A percentile compares a stretch with the other conserved stretches of the same genome.
These are phyloP conservation scores for Drosophila fulvimacula DNA, from an alignment of 2,888 invertebrate species.

Conservation along the genomic window DNA sequence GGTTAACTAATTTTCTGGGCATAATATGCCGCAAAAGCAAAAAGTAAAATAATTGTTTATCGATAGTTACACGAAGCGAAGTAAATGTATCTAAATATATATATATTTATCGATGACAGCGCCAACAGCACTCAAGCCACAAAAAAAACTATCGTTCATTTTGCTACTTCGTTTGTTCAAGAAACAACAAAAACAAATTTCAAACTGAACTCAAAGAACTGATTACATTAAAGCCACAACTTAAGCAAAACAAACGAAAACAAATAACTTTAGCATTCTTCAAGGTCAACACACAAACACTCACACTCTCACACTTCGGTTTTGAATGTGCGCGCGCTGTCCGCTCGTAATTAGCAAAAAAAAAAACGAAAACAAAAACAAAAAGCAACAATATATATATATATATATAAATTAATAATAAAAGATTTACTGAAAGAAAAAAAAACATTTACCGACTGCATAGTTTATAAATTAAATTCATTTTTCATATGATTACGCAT, in stretches of 20 bases:
- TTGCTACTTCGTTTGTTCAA: conserved; percentile 31
- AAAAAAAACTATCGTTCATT: conserved; percentile 20
- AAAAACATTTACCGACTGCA: conserved; percentile 47
- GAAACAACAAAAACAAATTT: conserved; percentile 13
- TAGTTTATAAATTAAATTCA: conserved; percentile 38
- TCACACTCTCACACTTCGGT: conserved; percentile 22
- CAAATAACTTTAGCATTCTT: conserved; percentile 27
- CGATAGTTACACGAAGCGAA: conserved; percentile 23
- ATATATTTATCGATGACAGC: conserved; percentile 35
- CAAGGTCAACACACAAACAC: conserved; percentile 43
- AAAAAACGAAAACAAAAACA: background rate
- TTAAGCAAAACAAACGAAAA: conserved; percentile 24
- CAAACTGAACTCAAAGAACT: conserved; percentile 75
- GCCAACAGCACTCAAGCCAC: conserved; percentile 11
- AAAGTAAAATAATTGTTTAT: conserved; percentile 33
- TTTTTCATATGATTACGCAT: conserved; percentile 26
- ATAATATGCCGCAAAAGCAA: conserved; percentile 60
- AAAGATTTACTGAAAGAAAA: conserved; percentile 18
- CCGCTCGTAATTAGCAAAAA: conserved; percentile 21
- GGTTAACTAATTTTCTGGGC: conserved; percentile 70
- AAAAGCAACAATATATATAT: background rate
- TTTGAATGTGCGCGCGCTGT: conserved; percentile 30
- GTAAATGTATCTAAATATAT: conserved; percentile 6
- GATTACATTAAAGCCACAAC: conserved; percentile 62
- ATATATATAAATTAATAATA: background rate